These are phyloP conservation scores for Heliconius melpomene DNA, from an alignment of 1,140 invertebrate species.

Conservation along the genomic window DNA sequence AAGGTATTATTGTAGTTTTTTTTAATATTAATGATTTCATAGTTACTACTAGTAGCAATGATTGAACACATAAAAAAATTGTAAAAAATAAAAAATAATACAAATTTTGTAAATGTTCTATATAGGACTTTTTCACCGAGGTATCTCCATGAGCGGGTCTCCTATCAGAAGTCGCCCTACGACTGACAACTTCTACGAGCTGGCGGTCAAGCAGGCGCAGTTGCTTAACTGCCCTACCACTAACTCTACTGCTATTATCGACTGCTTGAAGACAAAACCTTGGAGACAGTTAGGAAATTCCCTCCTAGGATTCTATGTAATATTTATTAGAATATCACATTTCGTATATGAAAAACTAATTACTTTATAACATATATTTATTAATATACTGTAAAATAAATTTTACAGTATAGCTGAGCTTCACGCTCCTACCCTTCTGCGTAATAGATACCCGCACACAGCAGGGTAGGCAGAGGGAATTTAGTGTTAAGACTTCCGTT, in stretches of 20 bases:
- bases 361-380: too few species aligned
- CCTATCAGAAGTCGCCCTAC: slow-evolving; percentile 70
- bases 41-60: too few species aligned
- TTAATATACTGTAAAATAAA: too few species aligned
- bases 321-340: not conserved
- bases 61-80: too few species aligned
- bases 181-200: slow-evolving; percentile 46
- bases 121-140: slow-evolving; percentile 85
- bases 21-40: too few species aligned
- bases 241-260: slow-evolving; percentile 80
- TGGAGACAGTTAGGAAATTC: slow-evolving; percentile 80
- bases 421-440: too few species aligned
- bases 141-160: slow-evolving; percentile 86
- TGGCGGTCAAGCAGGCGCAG: slow-evolving; percentile 85
- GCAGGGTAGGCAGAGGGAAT: too few species aligned
- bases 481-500: too few species aligned
- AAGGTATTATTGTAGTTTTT: slow-evolving; percentile 60
- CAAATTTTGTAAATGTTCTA: too few species aligned
- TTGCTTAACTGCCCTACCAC: slow-evolving; percentile 85
- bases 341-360: not conserved
- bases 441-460: too few species aligned
- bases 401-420: too few species aligned
- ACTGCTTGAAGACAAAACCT: slow-evolving; percentile 83
- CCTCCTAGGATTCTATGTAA: slow-evolving; percentile 64
- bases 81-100: too few species aligned